Base-by-base conservation (phyloP, 2,113 vertebrate genomes). In the Gobio gobio region DNA sequence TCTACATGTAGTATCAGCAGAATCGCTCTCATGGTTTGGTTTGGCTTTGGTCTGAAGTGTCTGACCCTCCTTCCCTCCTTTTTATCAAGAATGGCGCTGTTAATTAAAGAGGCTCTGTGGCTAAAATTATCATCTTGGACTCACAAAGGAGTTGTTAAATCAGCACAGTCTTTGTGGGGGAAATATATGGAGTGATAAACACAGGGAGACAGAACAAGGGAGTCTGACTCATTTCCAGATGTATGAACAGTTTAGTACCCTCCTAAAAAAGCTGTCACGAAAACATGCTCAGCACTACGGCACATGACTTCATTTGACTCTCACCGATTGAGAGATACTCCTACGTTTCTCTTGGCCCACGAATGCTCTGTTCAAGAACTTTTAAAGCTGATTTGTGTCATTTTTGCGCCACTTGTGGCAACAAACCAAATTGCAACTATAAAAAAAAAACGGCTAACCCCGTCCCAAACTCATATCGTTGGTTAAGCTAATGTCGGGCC, bases 111-210 rank as follows among this genome's bases (percentile, higher is more conserved):
- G 54, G 33, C 36, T 61, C 33, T 16, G 22, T 61, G 54, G 56
- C 56, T 78, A 78, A 78, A 78, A 78, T 43, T 61, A 61, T 58
- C 77, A 26, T 45, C 77, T 78, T 61, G 36, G 33, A 61, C 36
- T 78, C 22, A 78, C 56, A 61, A 78, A 61, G 56, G 36, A 61
- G 22, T n/a, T 78, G 77, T 40, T 43, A 45, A 45, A 78, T 78
- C 77, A 45, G 54, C 56, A 78, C 12, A 43, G 77, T 16, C 36
- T 78, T 16, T 24, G 22, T 20, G 18, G 18, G 51, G n/a, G 3
- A 54, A 6, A 43, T 59, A 43, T 61, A 26, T 24, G 77, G 12
- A 61, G 12, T 61, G 54, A 61, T 78, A 45, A 78, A 78, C 54
- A 78, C 36, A 43, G 13, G 56, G 56, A 78, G 56, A 24, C 56